Percentiles rank a stretch among this genome's conserved stretches.
Conservation (phyloP, 2,888 invertebrate genomes). For the Clivina fossor region DNA sequence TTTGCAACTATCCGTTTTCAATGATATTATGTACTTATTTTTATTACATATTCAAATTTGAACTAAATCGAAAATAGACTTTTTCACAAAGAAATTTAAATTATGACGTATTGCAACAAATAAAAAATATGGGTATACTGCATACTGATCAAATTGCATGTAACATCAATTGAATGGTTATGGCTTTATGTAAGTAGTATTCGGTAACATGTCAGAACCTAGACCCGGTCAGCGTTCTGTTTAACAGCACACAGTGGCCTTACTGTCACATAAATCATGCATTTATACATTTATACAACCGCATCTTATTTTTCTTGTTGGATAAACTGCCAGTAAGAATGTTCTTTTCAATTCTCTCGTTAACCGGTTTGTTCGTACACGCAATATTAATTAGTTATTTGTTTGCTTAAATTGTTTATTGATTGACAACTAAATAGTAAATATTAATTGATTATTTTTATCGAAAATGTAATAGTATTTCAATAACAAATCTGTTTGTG, state of each 20-base stretch:
- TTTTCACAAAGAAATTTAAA: too few relatives aligned
- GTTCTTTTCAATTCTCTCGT: constrained; percentile 2
- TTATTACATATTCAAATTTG: too few relatives aligned
- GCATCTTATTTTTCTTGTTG: background rate
- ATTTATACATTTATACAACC: constrained; percentile 7
- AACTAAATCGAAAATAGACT: too few relatives aligned
- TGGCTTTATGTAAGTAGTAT: too few relatives aligned
- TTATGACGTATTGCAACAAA: too few relatives aligned
- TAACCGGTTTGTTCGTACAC: background rate
- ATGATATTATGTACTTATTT: too few relatives aligned
- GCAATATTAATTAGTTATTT: constrained; percentile 6
- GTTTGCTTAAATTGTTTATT: constrained; percentile 3
- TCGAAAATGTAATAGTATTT: background rate
- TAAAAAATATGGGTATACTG: too few relatives aligned
- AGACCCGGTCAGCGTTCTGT: background rate
- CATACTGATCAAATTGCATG: too few relatives aligned
- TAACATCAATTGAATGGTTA: too few relatives aligned
- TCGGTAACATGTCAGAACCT: too few relatives aligned
- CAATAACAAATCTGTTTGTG: too few relatives aligned
- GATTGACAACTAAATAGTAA: constrained; percentile 5
- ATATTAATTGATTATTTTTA: constrained; percentile 1
- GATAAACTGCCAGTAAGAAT: background rate
- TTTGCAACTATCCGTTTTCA: too few relatives aligned
- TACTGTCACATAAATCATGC: constrained; percentile 16
- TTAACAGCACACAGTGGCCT: background rate